These are phyloP conservation scores for Pollenia amentaria DNA, from an alignment of 2,888 invertebrate species.

Conservation along the genomic window DNA sequence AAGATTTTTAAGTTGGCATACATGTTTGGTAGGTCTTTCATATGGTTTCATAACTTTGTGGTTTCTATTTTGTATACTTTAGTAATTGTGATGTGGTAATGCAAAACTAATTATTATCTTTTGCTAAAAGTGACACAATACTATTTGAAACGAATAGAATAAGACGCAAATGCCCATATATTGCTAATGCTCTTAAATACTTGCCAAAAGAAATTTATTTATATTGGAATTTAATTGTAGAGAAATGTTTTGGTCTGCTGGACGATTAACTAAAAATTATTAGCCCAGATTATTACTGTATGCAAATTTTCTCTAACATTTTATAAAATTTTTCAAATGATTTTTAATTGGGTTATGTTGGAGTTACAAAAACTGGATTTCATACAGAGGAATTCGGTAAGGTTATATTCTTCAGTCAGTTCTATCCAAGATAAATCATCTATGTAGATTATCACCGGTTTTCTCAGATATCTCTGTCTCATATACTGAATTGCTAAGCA, in stretches of 20 bases:
- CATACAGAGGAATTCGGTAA: too few species aligned
- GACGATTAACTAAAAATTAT: conserved; percentile 35
- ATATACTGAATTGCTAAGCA: too few species aligned
- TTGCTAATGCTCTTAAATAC: neutral
- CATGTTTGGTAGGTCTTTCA: neutral
- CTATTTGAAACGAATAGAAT: neutral
- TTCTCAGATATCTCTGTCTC: too few species aligned
- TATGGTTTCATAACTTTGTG: conserved; percentile 56
- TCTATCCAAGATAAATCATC: too few species aligned
- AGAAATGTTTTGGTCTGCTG: neutral
- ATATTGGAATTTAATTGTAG: neutral
- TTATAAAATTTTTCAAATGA: neutral
- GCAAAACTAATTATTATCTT: conserved; percentile 60
- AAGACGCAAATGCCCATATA: neutral
- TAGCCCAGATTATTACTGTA: neutral
- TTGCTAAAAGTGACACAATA: conserved; percentile 33
- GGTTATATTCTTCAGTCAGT: too few species aligned
- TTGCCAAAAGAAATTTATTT: neutral
- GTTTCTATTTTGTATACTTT: conserved; percentile 47
- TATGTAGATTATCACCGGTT: too few species aligned
- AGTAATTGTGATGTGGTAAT: conserved; percentile 52
- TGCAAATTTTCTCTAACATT: neutral
- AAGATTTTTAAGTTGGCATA: neutral
- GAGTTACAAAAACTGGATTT: too few species aligned
- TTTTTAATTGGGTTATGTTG: too few species aligned